phyloP scores from a whole-genome alignment of 2,888 invertebrate species.

The Emmelina monodactyla region DNA sequence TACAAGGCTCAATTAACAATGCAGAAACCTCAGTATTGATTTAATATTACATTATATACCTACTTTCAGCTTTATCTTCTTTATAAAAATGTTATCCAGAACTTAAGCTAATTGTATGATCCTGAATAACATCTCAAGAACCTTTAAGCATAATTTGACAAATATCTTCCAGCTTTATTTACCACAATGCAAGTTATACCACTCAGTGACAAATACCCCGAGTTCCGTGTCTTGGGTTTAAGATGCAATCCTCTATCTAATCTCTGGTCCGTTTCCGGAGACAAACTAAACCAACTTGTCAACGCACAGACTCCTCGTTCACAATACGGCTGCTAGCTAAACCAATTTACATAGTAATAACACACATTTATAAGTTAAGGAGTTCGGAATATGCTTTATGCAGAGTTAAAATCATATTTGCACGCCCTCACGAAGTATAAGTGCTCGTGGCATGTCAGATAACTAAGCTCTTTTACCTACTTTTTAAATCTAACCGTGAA shows the following conservation, averaged over 20 bases:
- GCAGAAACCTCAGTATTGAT: too few relatives aligned
- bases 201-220: slow-evolving; percentile 22
- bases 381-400: background rate
- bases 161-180: too few relatives aligned
- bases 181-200: background rate
- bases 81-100: too few relatives aligned
- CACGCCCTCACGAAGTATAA: background rate
- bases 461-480: background rate
- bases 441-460: background rate
- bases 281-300: slow-evolving; percentile 34
- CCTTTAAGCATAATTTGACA: too few relatives aligned
- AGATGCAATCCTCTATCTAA: slow-evolving; percentile 37
- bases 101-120: too few relatives aligned
- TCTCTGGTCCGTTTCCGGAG: slow-evolving; percentile 30
- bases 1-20: too few relatives aligned
- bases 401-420: too few relatives aligned
- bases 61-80: too few relatives aligned
- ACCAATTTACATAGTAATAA: slow-evolving; percentile 1
- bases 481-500: background rate
- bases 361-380: background rate
- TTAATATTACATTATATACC: too few relatives aligned
- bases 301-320: slow-evolving; percentile 25
- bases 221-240: slow-evolving; percentile 24
- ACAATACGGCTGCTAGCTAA: slow-evolving; percentile 21
- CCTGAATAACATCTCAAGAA: too few relatives aligned